Evolutionary conservation across 1,140 invertebrate genomes (phyloP), one percentile per base, ranked within the genome.

Genomic region (Brachionus rotundiformis): DNA sequence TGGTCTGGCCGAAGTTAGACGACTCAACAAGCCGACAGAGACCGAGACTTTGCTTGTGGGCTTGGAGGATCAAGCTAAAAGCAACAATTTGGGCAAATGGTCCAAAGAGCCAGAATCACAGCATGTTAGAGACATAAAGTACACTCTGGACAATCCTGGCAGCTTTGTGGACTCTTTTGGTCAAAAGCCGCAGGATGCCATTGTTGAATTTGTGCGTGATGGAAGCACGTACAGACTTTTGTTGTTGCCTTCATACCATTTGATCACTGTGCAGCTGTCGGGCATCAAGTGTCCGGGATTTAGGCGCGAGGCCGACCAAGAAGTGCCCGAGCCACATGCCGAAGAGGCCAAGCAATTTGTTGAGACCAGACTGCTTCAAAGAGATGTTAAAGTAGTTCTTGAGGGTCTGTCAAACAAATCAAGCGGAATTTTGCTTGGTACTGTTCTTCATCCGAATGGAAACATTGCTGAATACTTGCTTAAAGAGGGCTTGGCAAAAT

Each of bases 401-500:
- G 95, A 98, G 85, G 93, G 94, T 0, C 92, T 93, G 0, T 95
- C 94, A 84, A 96, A 95, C 85, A 90, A 91, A 83, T 77, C 29
- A 19, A 94, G 93, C 82, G 94, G 29, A 81, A 71, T 83, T 83
- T 49, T 82, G 36, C 23, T 79, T 13, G 75, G 65, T 27, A 83
- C 41, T 44, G 84, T 84, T 23, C 83, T 36, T 23, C 88, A 88
- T 16, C 84, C 92, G 90, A 92, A 91, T 86, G 93, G 93, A 82
- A 98, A 98, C 85, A 99, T 99, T 88, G 95, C 97, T 0, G 96
- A 98, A 86, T 90, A 92, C 54, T 88, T 99, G 47, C 86, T 99
- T 68, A 91, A 89, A 83, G 93, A 97, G 89, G 96, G 97, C 25
- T 95, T 96, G 85, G 97, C 95, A 0, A 92, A 92, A 85, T 98